phyloP scores from a whole-genome alignment of 2,888 invertebrate species.

The Tetranychus piercei region DNA sequence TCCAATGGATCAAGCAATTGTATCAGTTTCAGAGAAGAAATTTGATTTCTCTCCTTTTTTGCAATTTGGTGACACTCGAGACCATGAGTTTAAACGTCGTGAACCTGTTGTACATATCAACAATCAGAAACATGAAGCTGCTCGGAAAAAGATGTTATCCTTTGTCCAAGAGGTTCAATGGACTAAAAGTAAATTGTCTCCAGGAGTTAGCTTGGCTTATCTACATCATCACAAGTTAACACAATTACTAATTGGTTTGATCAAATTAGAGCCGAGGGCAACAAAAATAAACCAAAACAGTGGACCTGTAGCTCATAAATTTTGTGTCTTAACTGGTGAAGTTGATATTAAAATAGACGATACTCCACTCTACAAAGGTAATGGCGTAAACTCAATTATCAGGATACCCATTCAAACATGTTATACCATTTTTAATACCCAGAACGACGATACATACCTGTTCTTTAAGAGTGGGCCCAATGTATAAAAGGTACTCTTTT shows the following conservation, averaged over 20 bases:
- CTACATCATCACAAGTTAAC: neutral
- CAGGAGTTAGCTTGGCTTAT: neutral
- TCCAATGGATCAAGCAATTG: neutral
- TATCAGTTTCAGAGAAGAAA: neutral
- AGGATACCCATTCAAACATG: constrained; percentile 1
- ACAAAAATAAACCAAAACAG: neutral
- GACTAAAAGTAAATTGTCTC: neutral
- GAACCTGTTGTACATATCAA: neutral
- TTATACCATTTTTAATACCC: neutral
- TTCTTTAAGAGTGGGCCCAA: constrained; percentile 6
- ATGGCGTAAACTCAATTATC: constrained; percentile 2
- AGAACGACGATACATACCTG: constrained; percentile 7
- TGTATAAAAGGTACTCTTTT: constrained; percentile 3
- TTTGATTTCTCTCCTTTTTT: constrained; percentile 4
- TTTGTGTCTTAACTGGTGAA: constrained; percentile 5
- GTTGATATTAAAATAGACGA: constrained; percentile 3
- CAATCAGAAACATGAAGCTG: neutral
- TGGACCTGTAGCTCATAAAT: neutral
- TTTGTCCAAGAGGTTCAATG: neutral
- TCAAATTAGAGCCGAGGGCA: neutral
- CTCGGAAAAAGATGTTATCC: neutral
- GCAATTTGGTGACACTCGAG: neutral
- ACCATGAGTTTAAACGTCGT: neutral
- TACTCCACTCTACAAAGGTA: neutral
- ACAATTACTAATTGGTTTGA: neutral